Conservation (phyloP, 2,797 vertebrate species). For the Acanthis flammea region DNA sequence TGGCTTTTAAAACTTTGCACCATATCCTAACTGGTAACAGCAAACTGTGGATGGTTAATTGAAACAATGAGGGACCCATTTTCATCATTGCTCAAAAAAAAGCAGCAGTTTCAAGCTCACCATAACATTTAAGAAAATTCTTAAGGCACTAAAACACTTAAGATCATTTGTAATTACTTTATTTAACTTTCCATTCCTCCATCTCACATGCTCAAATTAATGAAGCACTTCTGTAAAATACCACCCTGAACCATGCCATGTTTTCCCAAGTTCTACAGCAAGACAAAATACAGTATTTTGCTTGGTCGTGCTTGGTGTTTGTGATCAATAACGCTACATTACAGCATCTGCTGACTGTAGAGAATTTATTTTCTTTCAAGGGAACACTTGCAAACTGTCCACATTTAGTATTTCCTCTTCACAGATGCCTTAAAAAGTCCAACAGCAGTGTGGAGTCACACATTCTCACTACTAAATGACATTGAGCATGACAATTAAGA, state of each 20-base stretch:
- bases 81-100: background rate
- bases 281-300: background rate
- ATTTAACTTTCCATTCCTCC: background rate
- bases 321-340: background rate
- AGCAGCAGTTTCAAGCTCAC: background rate
- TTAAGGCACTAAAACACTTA: background rate
- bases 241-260: background rate
- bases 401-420: background rate
- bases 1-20: background rate
- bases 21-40: background rate
- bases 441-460: background rate
- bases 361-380: background rate
- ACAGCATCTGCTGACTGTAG: background rate
- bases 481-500: background rate
- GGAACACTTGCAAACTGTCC: background rate
- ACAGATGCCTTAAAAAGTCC: background rate
- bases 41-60: background rate
- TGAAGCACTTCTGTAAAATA: background rate
- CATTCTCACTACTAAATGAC: background rate
- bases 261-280: background rate
- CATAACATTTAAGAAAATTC: background rate
- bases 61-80: background rate
- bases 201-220: background rate
- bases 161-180: background rate
- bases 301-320: background rate